These are phyloP conservation scores for Drosophila austrosaltans DNA, from an alignment of 2,888 invertebrate genomes.

Conservation along the genomic window DNA sequence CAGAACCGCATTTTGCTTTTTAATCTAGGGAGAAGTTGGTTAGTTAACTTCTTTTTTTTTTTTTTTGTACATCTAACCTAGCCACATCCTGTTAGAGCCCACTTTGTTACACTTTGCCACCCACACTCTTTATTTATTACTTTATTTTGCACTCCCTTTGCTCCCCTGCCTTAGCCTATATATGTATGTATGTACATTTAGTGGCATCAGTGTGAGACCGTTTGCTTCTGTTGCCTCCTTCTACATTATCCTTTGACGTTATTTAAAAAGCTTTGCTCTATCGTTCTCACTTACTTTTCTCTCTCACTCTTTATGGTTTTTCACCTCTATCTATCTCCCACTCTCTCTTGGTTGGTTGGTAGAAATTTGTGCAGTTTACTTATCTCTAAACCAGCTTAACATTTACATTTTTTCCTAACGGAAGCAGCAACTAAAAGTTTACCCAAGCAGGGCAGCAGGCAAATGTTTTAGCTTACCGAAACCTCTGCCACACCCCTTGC, in stretches of 20 bases:
- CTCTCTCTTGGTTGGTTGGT: neutral
- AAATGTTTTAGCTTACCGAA: constrained; percentile 1
- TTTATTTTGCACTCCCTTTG: too few species aligned
- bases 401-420: constrained; percentile 6
- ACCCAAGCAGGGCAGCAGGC: constrained; percentile 1
- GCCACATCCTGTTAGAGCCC: too few species aligned
- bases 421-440: constrained; percentile 8
- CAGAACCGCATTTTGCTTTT: too few species aligned
- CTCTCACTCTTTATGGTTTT: neutral
- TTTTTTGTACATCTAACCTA: too few species aligned
- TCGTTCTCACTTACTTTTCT: too few species aligned
- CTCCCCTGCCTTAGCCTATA: too few species aligned
- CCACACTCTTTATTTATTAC: too few species aligned
- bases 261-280: constrained; percentile 3
- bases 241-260: constrained; percentile 4
- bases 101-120: too few species aligned
- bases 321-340: neutral
- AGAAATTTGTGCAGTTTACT: neutral
- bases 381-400: constrained; percentile 13
- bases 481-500: neutral
- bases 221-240: neutral
- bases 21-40: too few species aligned
- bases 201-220: constrained; percentile 1
- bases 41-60: too few species aligned
- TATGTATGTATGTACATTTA: neutral